Evolutionary conservation across 2,797 vertebrate genomes (phyloP).

Genomic region (Anisognathus igniventris): DNA sequence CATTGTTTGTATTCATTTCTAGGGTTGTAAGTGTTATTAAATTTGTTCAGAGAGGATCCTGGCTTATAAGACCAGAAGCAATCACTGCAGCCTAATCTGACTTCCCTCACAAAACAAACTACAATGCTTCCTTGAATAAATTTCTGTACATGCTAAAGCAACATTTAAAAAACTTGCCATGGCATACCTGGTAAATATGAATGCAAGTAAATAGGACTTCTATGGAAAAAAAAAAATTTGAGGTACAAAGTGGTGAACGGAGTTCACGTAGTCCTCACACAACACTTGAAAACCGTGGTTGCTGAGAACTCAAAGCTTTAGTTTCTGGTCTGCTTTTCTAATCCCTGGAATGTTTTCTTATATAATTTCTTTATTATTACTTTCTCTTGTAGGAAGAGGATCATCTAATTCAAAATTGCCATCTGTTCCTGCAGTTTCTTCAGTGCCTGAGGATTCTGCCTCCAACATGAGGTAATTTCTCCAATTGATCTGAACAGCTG

Average conservation of each 20-base stretch:
- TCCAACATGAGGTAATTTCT: conserved; percentile 91
- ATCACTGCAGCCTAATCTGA: neutral
- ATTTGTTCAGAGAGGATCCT: neutral
- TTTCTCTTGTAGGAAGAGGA: conserved; percentile 77
- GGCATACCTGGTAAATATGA: neutral
- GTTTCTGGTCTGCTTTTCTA: neutral
- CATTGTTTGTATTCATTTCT: neutral
- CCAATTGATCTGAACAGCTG: neutral
- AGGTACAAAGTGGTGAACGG: neutral
- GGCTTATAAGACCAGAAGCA: neutral
- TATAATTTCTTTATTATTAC: neutral
- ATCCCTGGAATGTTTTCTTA: neutral
- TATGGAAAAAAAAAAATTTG: rapidly evolving
- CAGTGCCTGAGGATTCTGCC: conserved; percentile 88
- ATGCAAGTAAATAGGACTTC: neutral
- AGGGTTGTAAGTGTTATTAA: neutral
- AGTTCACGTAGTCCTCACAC: neutral
- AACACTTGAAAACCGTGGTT: neutral
- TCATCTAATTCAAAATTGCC: conserved; percentile 89
- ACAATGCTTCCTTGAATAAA: neutral
- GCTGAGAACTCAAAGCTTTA: neutral
- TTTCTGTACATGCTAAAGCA: neutral
- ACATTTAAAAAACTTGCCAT: neutral
- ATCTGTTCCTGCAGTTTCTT: conserved; percentile 90
- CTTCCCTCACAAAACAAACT: neutral